A percentile compares a stretch with the other conserved stretches of the same genome.
Conservation (phyloP, 2,888 invertebrate species). For the Synergus umbraculus region DNA sequence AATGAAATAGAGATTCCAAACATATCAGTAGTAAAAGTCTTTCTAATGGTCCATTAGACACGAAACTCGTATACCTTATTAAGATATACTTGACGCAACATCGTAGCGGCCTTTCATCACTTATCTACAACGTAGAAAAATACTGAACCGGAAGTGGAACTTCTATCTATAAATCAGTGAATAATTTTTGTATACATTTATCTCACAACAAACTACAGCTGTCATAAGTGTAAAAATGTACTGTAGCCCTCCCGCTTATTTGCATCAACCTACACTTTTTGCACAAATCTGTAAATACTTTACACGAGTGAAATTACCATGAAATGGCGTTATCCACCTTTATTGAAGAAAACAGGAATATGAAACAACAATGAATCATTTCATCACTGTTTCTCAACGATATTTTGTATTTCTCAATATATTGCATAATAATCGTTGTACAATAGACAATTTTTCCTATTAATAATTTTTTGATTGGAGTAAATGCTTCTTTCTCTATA, state of each 20-base stretch:
- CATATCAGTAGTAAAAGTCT: not conserved
- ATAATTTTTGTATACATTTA: not conserved
- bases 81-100: not conserved
- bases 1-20: not conserved
- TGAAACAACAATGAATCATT: conserved; percentile 34
- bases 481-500: not conserved
- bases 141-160: not conserved
- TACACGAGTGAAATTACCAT: conserved; percentile 19
- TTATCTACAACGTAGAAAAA: not conserved
- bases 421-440: conserved; percentile 32
- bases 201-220: not conserved
- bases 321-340: conserved; percentile 22
- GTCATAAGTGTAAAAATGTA: not conserved
- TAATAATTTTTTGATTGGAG: conserved; percentile 11
- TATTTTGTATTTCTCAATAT: conserved; percentile 29
- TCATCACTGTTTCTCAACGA: conserved; percentile 29
- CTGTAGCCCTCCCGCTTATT: not conserved
- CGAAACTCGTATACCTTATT: not conserved
- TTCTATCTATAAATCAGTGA: not conserved
- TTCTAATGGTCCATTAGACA: not conserved
- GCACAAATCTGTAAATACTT: not conserved
- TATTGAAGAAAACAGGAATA: conserved; percentile 35
- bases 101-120: not conserved
- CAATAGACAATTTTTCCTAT: conserved; percentile 3
- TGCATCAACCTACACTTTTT: conserved; percentile 10